Evolutionary conservation across 2,113 vertebrate species (phyloP), one percentile per base, ranked within the genome.

Genomic region (Benitochromis conjunctus): DNA sequence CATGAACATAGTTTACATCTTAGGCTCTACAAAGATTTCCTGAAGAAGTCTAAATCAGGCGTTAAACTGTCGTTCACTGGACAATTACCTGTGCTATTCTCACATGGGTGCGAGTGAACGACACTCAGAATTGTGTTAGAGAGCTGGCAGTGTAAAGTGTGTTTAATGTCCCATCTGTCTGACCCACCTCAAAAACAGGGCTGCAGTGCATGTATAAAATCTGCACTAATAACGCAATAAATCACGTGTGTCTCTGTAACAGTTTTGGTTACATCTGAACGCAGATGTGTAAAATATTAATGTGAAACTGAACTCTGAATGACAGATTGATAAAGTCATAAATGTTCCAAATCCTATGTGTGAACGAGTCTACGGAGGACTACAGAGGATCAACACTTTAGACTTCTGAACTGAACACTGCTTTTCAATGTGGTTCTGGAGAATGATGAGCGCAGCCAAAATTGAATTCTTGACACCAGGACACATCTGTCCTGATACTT

Each of bases 51-150:
- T 64, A 64, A 64, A 64, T 64, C 60, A 21, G 60, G 19, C 38
- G 34, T 64, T 64, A 64, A 64, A 64, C 34, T 64, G 60, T 64
- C 60, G n/a, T 19, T 74, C 69, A 74, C 2, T 29, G 69, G 24
- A 74, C 14, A 48, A 18, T 48, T 48, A 74, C 69, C 43, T 74
- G 24, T 74, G 24, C 69, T 74, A 74, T 74, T 74, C 69, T 74
- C 16, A 12, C 24, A 74, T 51, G 43, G 69, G 43, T 74, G 43
- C 2, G 16, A 74, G 9, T 74, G 43, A 51, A 31, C 69, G 51
- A 12, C 69, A 74, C 41, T 29, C 41, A 48, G 21, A 74, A 29
- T 16, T 48, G 66, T 48, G 66, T 71, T 26, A 71, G 66, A 14
- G 66, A 74, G 66, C 41, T 6, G 8, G 5, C 24, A 51, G 69